Percentiles rank a stretch among this genome's conserved stretches.
Evolutionary conservation across 1,140 invertebrate genomes (phyloP).

Genomic region (Bathynomus jamesi): DNA sequence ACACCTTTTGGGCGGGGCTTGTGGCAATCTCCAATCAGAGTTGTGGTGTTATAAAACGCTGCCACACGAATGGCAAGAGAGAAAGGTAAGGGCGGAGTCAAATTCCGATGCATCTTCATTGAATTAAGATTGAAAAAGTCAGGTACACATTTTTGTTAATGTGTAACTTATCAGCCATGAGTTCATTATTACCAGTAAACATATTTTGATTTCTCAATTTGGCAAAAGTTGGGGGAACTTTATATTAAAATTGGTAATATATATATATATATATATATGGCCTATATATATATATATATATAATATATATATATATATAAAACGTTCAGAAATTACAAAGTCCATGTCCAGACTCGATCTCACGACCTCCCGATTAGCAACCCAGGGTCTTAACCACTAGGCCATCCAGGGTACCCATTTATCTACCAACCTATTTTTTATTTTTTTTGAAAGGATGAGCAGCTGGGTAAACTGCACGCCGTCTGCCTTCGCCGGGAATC

Average conservation of each 20-base stretch:
- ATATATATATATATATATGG: background rate
- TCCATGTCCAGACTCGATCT: too few relatives aligned
- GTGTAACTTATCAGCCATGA: background rate
- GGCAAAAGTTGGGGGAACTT: too few relatives aligned
- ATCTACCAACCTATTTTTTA: too few relatives aligned
- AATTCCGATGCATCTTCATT: background rate
- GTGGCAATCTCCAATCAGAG: conserved; percentile 6
- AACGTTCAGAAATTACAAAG: too few relatives aligned
- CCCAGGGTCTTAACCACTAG: too few relatives aligned
- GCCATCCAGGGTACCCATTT: too few relatives aligned
- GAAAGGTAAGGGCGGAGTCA: background rate
- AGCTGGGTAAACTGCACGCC: too few relatives aligned
- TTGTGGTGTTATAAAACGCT: background rate
- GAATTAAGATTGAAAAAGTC: background rate
- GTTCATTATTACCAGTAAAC: background rate
- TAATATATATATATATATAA: background rate
- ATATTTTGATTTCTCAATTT: background rate
- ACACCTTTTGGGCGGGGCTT: conserved; percentile 12
- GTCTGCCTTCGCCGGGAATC: too few relatives aligned
- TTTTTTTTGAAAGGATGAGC: too few relatives aligned
- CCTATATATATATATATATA: background rate
- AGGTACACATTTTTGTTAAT: background rate
- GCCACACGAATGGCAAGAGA: background rate
- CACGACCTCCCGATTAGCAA: too few relatives aligned
- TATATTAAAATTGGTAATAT: too few relatives aligned